Evolutionary conservation across 2,113 vertebrate genomes (phyloP), one percentile per base, ranked within the genome.

Genomic region (Sminthopsis crassicaudata): DNA sequence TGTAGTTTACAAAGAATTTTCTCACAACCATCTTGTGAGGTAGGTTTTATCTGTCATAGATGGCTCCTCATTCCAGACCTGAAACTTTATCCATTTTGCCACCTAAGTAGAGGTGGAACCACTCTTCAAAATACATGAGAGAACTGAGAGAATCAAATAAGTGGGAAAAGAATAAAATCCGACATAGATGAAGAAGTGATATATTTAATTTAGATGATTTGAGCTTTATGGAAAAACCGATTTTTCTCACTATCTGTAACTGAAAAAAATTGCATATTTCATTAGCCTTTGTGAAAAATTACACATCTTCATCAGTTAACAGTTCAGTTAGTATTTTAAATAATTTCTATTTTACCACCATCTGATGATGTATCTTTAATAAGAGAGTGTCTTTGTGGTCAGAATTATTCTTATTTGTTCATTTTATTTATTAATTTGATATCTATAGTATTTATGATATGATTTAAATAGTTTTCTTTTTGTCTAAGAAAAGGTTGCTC

Each of bases 281-380:
- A 84, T 42, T 84, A 51, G n/a, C n/a, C 67, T 84, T 84, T 84
- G 67, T 84, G 67, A 84, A 84, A 84, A 84, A 84, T 84, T n/a
- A 84, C n/a, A 84, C n/a, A 84, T 84, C 7, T 84, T 84, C 19
- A 84, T 84, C n/a, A 84, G 36, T 84, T 84, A 84, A 84, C n/a
- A 84, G 7, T 84, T 84, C 67, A 84, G 60, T 76, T 76, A 76
- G 67, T 42, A 84, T 84, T 84, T 84, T 84, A 84, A 84, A 84
- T 84, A 19, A 42, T 7, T 22, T 76, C 6, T 84, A 84, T 84
- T 84, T 84, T 84, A 7, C n/a, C n/a, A 23, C 16, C 22, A 84
- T 84, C n/a, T 42, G 36, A 84, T 84, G n/a, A 84, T 42, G 0
- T 42, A 7, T 84, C 19, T 84, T 84, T 84, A 23, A 8, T 42